phyloP scores from a whole-genome alignment of 2,113 vertebrate species.

The Catharus fuscescens region DNA sequence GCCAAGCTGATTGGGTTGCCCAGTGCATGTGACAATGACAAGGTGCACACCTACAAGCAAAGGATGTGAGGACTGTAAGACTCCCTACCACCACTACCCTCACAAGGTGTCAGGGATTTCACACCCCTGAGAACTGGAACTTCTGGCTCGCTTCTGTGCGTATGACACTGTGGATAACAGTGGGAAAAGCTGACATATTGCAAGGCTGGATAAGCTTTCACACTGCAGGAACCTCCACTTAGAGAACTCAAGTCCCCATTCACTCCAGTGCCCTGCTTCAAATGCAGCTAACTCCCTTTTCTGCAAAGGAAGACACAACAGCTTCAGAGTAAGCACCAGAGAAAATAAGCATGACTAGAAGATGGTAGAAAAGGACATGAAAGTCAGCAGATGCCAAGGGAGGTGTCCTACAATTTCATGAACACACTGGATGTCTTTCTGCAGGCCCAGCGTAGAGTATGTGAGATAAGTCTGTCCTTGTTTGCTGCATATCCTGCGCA shows the following conservation, averaged over 20 bases:
- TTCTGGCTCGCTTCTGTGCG: neutral
- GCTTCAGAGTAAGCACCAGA: neutral
- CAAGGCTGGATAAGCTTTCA: neutral
- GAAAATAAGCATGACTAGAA: neutral
- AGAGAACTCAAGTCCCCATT: neutral
- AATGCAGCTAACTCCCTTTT: neutral
- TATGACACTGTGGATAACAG: neutral
- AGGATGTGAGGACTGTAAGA: neutral
- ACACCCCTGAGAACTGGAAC: neutral
- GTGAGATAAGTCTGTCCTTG: neutral
- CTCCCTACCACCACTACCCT: neutral
- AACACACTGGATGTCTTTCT: rapidly evolving
- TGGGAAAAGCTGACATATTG: neutral
- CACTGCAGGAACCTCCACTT: neutral
- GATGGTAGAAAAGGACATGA: neutral
- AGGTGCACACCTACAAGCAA: rapidly evolving
- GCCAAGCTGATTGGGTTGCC: neutral
- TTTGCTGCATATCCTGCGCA: neutral
- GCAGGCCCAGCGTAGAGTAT: neutral
- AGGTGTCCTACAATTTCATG: neutral
- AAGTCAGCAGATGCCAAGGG: neutral
- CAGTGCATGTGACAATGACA: neutral
- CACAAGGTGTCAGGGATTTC: neutral
- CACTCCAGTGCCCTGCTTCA: neutral
- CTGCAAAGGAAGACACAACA: neutral